These are phyloP conservation scores for Neoascia interrupta DNA, from an alignment of 2,888 invertebrate species.

Conservation along the genomic window DNA sequence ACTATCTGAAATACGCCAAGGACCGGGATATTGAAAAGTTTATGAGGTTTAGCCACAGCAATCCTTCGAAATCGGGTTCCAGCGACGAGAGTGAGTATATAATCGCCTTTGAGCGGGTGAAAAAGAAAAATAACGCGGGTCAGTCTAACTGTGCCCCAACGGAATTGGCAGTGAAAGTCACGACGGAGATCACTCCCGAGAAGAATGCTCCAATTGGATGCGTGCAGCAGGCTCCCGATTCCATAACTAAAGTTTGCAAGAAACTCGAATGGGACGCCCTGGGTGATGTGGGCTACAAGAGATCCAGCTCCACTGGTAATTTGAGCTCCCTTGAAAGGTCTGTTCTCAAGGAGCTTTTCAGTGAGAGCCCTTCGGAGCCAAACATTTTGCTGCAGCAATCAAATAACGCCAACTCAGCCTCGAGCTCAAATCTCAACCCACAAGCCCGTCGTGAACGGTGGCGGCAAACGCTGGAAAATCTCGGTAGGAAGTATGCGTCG, in stretches of 20 bases:
- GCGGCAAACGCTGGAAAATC: constrained; percentile 64
- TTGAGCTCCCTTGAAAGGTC: constrained; percentile 77
- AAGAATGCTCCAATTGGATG: neutral
- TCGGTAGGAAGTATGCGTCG: constrained; percentile 68
- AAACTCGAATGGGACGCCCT: constrained; percentile 93
- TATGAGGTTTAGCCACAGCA: constrained; percentile 79
- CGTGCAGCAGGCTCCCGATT: constrained; percentile 85
- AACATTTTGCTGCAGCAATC: constrained; percentile 31
- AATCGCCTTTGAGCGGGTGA: neutral
- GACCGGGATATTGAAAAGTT: constrained; percentile 85
- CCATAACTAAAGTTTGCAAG: constrained; percentile 86
- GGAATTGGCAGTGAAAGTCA: constrained; percentile 61
- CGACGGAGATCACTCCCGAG: neutral
- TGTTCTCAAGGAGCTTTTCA: constrained; percentile 75
- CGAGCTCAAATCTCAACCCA: neutral
- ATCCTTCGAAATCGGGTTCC: constrained; percentile 39
- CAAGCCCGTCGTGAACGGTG: constrained; percentile 62
- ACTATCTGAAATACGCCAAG: constrained; percentile 85
- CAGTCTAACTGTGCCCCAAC: constrained; percentile 17
- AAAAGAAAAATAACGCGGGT: constrained; percentile 11
- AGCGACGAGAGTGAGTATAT: constrained; percentile 37
- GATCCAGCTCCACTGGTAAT: constrained; percentile 81
- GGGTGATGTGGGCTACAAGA: constrained; percentile 90
- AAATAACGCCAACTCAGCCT: neutral
- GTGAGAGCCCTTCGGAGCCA: constrained; percentile 65